Evolutionary conservation across 2,113 vertebrate genomes (phyloP).

Genomic region (Fregetta grallaria): DNA sequence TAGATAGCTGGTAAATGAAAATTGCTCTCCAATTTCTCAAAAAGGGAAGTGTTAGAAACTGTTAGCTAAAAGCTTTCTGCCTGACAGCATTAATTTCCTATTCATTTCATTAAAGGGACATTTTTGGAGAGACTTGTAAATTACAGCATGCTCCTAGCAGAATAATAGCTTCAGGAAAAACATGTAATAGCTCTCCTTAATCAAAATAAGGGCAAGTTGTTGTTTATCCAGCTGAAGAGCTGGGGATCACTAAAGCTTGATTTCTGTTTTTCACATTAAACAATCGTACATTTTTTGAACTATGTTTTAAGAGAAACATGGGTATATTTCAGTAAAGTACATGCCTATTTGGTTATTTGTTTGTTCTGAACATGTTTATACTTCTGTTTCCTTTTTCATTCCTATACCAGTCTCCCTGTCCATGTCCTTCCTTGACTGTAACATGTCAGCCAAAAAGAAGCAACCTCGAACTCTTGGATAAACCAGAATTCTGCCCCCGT

Average conservation of each 20-base stretch:
- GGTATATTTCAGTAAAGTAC: neutral
- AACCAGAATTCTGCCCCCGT: neutral
- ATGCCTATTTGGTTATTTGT: neutral
- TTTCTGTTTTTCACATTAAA: constrained; percentile 43
- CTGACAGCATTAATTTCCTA: constrained; percentile 73
- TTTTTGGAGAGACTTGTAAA: constrained; percentile 73
- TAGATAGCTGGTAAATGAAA: constrained; percentile 62
- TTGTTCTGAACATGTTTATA: neutral
- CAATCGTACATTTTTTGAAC: neutral
- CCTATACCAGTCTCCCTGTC: neutral
- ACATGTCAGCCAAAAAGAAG: neutral
- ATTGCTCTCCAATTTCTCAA: constrained; percentile 47
- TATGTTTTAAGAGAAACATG: neutral
- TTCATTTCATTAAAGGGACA: constrained; percentile 71
- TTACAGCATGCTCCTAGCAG: constrained; percentile 60
- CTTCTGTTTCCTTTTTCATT: neutral
- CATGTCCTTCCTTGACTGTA: neutral
- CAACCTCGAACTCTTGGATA: neutral
- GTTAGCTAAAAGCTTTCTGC: constrained; percentile 67
- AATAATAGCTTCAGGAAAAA: constrained; percentile 73
- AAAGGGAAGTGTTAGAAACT: constrained; percentile 56
- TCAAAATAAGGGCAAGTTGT: constrained; percentile 72
- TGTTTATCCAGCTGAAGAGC: constrained; percentile 67
- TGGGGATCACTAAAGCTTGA: constrained; percentile 14
- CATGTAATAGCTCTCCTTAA: constrained; percentile 71